Evolutionary conservation across 2,888 invertebrate genomes (phyloP).

Genomic region (Coremacera marginata): DNA sequence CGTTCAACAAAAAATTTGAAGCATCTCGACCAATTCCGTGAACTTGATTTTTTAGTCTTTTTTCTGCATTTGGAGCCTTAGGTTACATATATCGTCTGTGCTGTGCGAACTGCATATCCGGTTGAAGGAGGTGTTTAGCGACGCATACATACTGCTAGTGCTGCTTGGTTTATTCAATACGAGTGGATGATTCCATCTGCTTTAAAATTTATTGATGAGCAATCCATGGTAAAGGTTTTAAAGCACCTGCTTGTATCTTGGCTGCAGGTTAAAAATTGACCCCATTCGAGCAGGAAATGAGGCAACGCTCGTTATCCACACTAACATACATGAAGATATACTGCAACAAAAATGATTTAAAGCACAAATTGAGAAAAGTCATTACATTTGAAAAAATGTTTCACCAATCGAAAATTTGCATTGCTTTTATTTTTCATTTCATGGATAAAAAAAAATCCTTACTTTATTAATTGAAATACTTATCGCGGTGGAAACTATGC

Average conservation of each 20-base stretch:
- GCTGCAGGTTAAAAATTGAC: slow-evolving; percentile 15
- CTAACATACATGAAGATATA: background rate
- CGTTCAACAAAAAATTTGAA: too few species aligned
- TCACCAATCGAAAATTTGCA: background rate
- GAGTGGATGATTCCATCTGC: slow-evolving; percentile 25
- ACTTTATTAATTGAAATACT: slow-evolving; percentile 33
- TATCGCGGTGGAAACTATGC: slow-evolving; percentile 51
- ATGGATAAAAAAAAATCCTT: background rate
- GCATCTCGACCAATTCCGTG: too few species aligned
- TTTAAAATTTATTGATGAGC: slow-evolving; percentile 22
- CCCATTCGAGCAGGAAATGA: background rate
- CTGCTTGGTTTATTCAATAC: slow-evolving; percentile 14
- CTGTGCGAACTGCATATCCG: slow-evolving; percentile 16
- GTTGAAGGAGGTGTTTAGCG: slow-evolving; percentile 3
- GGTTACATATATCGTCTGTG: background rate
- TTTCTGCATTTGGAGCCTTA: background rate
- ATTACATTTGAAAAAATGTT: background rate
- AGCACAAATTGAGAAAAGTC: too few species aligned
- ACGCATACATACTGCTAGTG: background rate
- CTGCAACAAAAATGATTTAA: background rate
- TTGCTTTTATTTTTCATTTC: background rate
- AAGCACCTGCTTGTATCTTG: slow-evolving; percentile 27
- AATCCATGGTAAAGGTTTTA: slow-evolving; percentile 2
- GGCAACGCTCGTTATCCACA: too few species aligned
- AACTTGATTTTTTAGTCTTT: too few species aligned